These are phyloP conservation scores for Phrynosoma blainvillii DNA, from an alignment of 2,113 vertebrate species.

Conservation along the genomic window DNA sequence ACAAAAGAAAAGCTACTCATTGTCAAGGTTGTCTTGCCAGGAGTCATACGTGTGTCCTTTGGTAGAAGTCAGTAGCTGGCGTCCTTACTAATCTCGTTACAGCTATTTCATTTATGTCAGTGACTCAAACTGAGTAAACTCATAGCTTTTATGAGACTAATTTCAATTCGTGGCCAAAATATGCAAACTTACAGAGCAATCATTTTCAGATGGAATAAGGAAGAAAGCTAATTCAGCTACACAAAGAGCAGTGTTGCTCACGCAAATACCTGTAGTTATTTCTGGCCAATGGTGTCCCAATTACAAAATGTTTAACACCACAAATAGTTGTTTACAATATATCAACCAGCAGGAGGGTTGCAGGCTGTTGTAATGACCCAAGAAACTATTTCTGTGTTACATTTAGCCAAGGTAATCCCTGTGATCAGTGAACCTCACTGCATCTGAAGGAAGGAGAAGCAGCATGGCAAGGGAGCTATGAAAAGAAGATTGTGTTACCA, in stretches of 20 bases:
- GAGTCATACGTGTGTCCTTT: not conserved
- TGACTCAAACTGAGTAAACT: conserved; percentile 1
- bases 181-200: not conserved
- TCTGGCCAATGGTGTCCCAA: not conserved
- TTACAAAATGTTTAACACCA: conserved; percentile 9
- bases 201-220: conserved; percentile 2
- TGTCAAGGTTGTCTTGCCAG: not conserved
- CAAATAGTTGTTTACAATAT: conserved; percentile 22
- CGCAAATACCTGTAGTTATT: conserved; percentile 30
- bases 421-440: conserved; percentile 7
- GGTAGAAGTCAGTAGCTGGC: not conserved
- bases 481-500: not conserved
- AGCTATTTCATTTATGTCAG: not conserved
- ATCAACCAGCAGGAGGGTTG: conserved; percentile 15
- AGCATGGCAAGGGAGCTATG: not conserved
- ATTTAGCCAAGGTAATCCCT: not conserved
- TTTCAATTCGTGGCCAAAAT: conserved; percentile 7
- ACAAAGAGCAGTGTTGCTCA: conserved; percentile 6
- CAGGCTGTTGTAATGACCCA: conserved; percentile 10
- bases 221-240: conserved; percentile 2
- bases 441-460: conserved; percentile 12
- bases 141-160: conserved; percentile 3
- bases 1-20: not conserved
- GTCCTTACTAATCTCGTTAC: not conserved
- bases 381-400: conserved; percentile 14